Conservation (phyloP, 2,797 vertebrate genomes). For the Alauda arvensis region DNA sequence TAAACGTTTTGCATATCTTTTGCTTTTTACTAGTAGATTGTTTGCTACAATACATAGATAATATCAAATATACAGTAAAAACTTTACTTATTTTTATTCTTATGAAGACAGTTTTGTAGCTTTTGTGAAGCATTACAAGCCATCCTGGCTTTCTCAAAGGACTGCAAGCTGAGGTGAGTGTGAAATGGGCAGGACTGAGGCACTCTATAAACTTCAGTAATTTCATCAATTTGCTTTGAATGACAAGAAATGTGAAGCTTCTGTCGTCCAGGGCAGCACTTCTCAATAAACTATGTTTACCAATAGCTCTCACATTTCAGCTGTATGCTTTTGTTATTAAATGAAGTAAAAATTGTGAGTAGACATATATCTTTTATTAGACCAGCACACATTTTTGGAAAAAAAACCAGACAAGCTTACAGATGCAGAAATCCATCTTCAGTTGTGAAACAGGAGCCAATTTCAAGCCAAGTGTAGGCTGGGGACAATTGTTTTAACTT, state of each 20-base stretch:
- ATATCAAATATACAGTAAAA: background rate
- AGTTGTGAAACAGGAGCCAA: background rate
- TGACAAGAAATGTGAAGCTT: background rate
- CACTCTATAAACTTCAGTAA: background rate
- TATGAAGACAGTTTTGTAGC: background rate
- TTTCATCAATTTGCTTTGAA: conserved; percentile 17
- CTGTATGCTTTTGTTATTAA: background rate
- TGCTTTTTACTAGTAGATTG: background rate
- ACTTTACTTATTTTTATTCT: background rate
- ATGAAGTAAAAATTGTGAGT: background rate
- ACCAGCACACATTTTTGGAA: background rate
- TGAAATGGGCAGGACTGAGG: background rate
- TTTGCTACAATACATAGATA: background rate
- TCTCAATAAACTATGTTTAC: background rate
- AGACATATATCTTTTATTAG: background rate
- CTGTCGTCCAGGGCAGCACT: background rate
- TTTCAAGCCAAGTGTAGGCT: background rate
- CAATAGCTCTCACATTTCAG: background rate
- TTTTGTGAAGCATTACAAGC: background rate
- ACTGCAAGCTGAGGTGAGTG: background rate
- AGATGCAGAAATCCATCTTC: background rate
- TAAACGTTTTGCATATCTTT: background rate
- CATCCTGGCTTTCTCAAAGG: background rate
- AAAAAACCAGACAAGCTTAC: background rate
- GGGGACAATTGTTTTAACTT: conserved; percentile 10